Conservation (phyloP, 2,797 vertebrate genomes). For the Chelonia mydas region DNA sequence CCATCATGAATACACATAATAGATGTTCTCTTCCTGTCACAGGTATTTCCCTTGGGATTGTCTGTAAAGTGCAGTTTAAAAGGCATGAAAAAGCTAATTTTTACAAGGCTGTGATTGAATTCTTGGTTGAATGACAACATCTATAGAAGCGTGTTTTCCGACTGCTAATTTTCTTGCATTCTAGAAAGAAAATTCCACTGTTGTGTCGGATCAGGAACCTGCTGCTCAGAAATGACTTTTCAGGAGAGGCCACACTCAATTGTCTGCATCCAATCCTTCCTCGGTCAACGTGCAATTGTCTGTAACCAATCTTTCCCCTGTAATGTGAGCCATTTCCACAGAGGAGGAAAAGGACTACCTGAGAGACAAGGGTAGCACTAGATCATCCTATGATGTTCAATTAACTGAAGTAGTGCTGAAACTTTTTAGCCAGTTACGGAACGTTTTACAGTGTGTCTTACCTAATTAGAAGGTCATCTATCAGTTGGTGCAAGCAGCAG, state of each 20-base stretch:
- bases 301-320: background rate
- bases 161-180: background rate
- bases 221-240: constrained; percentile 15
- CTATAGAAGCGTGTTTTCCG: background rate
- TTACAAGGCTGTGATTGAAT: background rate
- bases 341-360: background rate
- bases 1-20: background rate
- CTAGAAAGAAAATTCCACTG: background rate
- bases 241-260: background rate
- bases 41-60: constrained; percentile 7
- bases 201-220: background rate
- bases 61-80: background rate
- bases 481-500: background rate
- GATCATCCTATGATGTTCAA: background rate
- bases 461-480: background rate
- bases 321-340: background rate
- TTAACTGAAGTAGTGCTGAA: background rate
- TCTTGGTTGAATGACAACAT: background rate
- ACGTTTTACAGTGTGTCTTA: background rate
- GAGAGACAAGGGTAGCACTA: rapidly evolving
- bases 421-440: background rate
- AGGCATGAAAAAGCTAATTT: background rate
- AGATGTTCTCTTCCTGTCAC: background rate
- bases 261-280: no score
- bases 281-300: no score